phyloP scores from a whole-genome alignment of 2,888 invertebrate species.

The Pomacea canaliculata region DNA sequence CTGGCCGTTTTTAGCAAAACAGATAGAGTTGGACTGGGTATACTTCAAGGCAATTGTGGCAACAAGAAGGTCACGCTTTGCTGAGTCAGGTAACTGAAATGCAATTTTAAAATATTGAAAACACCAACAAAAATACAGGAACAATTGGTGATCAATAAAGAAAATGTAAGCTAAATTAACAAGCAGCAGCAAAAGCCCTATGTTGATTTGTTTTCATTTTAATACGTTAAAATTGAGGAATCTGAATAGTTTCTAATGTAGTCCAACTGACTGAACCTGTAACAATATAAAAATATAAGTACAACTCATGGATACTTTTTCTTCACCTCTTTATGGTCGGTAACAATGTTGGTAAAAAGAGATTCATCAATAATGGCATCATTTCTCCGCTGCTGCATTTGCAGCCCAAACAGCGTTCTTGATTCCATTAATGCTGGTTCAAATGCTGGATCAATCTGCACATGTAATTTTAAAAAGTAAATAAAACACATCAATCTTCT shows the following conservation, averaged over 20 bases:
- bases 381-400: slow-evolving; percentile 89
- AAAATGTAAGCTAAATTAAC: too few species aligned
- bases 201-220: too few species aligned
- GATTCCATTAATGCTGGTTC: slow-evolving; percentile 86
- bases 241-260: too few species aligned
- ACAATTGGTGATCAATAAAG: not conserved
- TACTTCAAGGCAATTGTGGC: slow-evolving; percentile 97
- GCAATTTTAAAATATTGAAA: too few species aligned
- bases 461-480: slow-evolving; percentile 77
- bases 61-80: slow-evolving; percentile 90
- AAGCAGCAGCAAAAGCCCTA: too few species aligned
- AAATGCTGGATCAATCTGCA: slow-evolving; percentile 87
- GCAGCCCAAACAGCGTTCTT: slow-evolving; percentile 85
- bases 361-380: slow-evolving; percentile 84
- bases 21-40: slow-evolving; percentile 98
- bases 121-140: too few species aligned
- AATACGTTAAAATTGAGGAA: too few species aligned
- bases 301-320: not conserved
- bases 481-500: slow-evolving; percentile 94
- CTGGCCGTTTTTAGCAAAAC: slow-evolving; percentile 90
- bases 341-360: slow-evolving; percentile 85
- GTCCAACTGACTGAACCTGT: too few species aligned
- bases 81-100: slow-evolving; percentile 78
- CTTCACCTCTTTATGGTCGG: slow-evolving; percentile 76
- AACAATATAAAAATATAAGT: too few species aligned